phyloP scores from a whole-genome alignment of 2,797 vertebrate species.

The Acropternis orthonyx region DNA sequence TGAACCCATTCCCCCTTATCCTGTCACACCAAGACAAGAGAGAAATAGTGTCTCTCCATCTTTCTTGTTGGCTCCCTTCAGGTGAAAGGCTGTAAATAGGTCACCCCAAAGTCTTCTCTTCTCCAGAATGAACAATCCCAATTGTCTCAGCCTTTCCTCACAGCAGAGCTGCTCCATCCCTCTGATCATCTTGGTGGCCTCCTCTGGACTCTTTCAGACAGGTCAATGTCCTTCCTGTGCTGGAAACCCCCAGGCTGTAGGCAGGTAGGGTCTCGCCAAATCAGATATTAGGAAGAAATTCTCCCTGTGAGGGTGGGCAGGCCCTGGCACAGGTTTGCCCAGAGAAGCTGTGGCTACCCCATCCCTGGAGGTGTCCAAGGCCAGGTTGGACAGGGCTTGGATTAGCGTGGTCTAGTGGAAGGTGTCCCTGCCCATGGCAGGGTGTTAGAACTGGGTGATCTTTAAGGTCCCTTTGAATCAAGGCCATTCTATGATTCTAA shows the following conservation, averaged over 20 bases:
- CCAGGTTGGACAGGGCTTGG: fast-evolving
- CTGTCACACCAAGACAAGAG: background rate
- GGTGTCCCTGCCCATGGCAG: fast-evolving
- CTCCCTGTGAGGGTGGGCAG: fast-evolving
- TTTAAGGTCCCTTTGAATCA: background rate
- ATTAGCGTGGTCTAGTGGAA: fast-evolving
- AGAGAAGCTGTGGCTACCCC: background rate
- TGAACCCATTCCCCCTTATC: background rate
- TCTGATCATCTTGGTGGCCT: background rate
- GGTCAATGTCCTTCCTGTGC: background rate
- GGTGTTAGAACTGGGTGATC: background rate
- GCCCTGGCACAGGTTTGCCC: background rate
- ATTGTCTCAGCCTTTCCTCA: background rate
- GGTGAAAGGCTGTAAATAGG: background rate
- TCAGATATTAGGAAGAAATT: background rate
- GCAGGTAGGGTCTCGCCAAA: background rate
- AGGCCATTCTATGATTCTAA: background rate
- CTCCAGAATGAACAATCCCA: background rate
- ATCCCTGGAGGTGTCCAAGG: background rate
- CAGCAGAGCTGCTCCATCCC: background rate
- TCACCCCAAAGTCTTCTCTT: background rate
- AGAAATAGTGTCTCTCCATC: background rate
- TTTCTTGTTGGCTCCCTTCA: background rate
- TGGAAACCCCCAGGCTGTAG: background rate
- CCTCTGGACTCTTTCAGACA: background rate